A percentile compares a stretch with the other conserved stretches of the same genome.
Evolutionary conservation across 2,797 vertebrate species (phyloP).

Genomic region (Varecia variegata): DNA sequence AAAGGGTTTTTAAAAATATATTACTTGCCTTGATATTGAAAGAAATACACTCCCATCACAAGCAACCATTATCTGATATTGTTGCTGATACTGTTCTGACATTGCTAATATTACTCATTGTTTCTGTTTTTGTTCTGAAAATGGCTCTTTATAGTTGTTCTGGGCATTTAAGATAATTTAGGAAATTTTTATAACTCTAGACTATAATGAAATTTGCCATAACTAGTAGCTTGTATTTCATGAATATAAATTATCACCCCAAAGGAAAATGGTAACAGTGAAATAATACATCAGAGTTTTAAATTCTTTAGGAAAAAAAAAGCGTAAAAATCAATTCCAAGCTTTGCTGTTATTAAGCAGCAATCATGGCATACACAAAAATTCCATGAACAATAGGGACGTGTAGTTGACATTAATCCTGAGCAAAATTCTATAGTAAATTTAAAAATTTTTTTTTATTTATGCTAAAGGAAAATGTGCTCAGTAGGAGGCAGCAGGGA

Average conservation of each 20-base stretch:
- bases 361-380: background rate
- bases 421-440: background rate
- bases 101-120: background rate
- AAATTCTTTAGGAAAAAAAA: background rate
- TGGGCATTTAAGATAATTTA: background rate
- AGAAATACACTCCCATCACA: background rate
- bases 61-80: background rate
- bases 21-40: background rate
- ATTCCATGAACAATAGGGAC: background rate
- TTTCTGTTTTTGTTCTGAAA: background rate
- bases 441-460: background rate
- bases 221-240: background rate
- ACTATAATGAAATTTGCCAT: background rate
- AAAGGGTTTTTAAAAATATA: background rate
- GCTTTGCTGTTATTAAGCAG: background rate
- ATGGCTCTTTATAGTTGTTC: background rate
- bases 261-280: background rate
- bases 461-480: background rate
- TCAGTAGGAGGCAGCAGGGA: background rate
- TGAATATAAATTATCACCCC: background rate
- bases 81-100: background rate
- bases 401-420: background rate
- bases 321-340: background rate
- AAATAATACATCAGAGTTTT: background rate
- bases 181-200: background rate